These are phyloP conservation scores for Sipha flava DNA, from an alignment of 1,140 invertebrate species.

Conservation along the genomic window DNA sequence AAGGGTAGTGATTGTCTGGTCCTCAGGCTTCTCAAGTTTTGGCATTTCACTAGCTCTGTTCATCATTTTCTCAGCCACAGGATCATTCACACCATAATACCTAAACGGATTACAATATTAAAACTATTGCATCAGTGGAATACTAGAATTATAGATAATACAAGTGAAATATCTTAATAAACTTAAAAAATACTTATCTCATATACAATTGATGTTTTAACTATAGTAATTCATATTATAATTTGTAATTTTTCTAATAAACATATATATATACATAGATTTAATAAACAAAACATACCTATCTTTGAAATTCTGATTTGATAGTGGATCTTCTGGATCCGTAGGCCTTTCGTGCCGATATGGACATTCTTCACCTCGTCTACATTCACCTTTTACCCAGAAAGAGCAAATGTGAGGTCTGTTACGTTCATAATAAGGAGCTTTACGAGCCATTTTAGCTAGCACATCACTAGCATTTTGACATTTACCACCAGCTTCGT, in stretches of 20 bases:
- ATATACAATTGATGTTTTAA: too few relatives aligned
- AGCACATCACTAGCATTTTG: slow-evolving; percentile 80
- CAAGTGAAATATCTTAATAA: too few relatives aligned
- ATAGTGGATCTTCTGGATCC: slow-evolving; percentile 97
- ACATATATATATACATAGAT: too few relatives aligned
- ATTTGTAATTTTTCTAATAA: too few relatives aligned
- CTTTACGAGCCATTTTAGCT: slow-evolving; percentile 87
- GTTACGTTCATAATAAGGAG: slow-evolving; percentile 98
- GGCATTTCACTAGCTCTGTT: slow-evolving; percentile 88
- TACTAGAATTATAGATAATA: too few relatives aligned
- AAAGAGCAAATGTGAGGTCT: slow-evolving; percentile 99
- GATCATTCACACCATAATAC: slow-evolving; percentile 98
- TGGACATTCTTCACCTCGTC: slow-evolving; percentile 97
- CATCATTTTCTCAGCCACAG: slow-evolving; percentile 96
- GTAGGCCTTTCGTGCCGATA: slow-evolving; percentile 99
- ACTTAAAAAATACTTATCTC: too few relatives aligned
- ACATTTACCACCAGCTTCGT: slow-evolving; percentile 57
- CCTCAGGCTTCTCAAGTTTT: slow-evolving; percentile 88
- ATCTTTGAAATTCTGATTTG: slow-evolving; percentile 99
- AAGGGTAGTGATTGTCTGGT: slow-evolving; percentile 90
- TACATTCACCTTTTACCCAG: slow-evolving; percentile 99
- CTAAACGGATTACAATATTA: slow-evolving; percentile 45
- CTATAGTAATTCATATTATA: too few relatives aligned
- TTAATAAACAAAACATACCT: slow-evolving; percentile 44
- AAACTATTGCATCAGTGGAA: not conserved